Conservation (phyloP, 1,140 invertebrate genomes). For the Diabrotica undecimpunctata region DNA sequence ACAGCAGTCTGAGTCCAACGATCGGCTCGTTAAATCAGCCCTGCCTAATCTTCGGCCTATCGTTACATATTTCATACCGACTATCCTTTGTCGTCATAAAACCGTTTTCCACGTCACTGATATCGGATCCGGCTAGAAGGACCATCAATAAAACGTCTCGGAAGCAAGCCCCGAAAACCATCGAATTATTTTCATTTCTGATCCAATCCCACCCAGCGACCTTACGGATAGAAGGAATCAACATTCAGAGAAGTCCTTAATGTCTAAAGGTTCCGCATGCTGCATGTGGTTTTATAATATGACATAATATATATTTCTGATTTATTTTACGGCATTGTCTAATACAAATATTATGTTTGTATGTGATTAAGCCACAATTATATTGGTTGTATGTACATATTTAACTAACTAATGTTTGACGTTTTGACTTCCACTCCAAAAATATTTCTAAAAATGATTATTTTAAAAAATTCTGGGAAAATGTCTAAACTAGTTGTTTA, state of each 20-base stretch:
- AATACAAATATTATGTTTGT: no score
- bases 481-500: no score
- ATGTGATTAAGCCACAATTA: no score
- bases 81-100: background rate
- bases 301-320: no score
- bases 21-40: background rate
- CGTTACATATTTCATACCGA: conserved; percentile 2
- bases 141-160: conserved; percentile 2
- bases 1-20: no score
- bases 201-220: conserved; percentile 1
- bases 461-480: no score
- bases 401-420: no score
- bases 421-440: no score
- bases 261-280: background rate
- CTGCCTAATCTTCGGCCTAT: background rate
- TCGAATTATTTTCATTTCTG: conserved; percentile 3
- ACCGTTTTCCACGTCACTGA: conserved; percentile 1
- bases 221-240: background rate
- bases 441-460: no score
- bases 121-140: background rate
- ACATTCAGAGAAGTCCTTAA: background rate
- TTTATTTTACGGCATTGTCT: no score
- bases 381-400: no score
- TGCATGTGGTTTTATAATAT: no score
- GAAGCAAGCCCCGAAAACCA: background rate